Evolutionary conservation across 2,888 invertebrate species (phyloP), one percentile per base, ranked within the genome.

Genomic region (Microchrysa polita): DNA sequence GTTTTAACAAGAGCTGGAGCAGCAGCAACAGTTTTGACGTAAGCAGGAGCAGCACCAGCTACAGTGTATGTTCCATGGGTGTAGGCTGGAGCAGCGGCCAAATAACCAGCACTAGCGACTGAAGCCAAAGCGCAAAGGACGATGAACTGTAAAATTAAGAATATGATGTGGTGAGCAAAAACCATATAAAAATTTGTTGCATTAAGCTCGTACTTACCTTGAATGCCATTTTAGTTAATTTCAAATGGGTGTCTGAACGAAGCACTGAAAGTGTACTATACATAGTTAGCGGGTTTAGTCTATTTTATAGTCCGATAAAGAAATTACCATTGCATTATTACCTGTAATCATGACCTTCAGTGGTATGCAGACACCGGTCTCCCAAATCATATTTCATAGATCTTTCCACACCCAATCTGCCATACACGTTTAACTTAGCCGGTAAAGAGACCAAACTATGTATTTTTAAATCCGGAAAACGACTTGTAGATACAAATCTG

Each of bases 101-200:
- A 77, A 76, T 83, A 82, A 75, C 82, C 81, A 75, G 83, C 83
- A 52, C 79, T 77, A 12, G 63, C 73, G 63, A 78, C 81, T 72
- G 80, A 81, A 71, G 81, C 77, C 61, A 79, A 79, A 76, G 82
- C 77, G 57, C 83, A 79, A n/a, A 83, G 74, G 74, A 79, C 79
- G 73, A 83, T 40, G 57, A 82, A 79, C 83, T 83, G 77, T 52
- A 74, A 74, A 2, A 7, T 7, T 5, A 34, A 34, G 27, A 7
- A 34, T 34, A n/a, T n/a, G n/a, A n/a, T n/a, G n/a, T n/a, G n/a
- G n/a, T n/a, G n/a, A n/a, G n/a, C n/a, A n/a, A n/a, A n/a, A n/a
- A n/a, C n/a, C n/a, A n/a, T n/a, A n/a, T n/a, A 71, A 44, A 44
- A 44, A 12, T n/a, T n/a, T n/a, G n/a, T n/a, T n/a, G n/a, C n/a